Conservation (phyloP, 2,888 invertebrate species). For the Caenorhabditis virilis region DNA sequence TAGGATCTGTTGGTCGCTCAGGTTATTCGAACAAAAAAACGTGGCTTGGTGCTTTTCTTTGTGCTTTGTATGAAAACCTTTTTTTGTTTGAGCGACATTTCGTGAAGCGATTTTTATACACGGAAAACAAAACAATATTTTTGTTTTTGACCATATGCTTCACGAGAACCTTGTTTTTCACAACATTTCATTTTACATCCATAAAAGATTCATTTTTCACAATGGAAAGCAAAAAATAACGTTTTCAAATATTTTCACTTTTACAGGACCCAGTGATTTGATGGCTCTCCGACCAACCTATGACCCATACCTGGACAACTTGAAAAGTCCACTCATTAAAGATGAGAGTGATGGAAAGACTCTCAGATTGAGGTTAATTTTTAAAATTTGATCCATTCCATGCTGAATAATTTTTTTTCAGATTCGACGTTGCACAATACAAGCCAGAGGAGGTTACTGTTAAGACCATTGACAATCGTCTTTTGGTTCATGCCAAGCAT, state of each 20-base stretch:
- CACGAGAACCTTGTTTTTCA: too few species aligned
- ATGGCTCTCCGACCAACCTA: constrained; percentile 66
- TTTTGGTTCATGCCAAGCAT: constrained; percentile 86
- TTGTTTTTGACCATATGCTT: too few species aligned
- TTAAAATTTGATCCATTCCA: constrained; percentile 3
- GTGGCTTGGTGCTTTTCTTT: too few species aligned
- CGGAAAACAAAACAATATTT: too few species aligned
- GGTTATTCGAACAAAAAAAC: too few species aligned
- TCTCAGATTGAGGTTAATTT: constrained; percentile 79
- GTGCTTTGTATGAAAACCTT: too few species aligned
- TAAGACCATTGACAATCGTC: constrained; percentile 95
- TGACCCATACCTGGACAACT: constrained; percentile 68
- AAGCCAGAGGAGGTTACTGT: constrained; percentile 88
- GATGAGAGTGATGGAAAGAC: constrained; percentile 91
- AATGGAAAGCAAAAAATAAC: background rate
- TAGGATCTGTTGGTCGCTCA: too few species aligned
- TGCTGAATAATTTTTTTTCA: constrained; percentile 27
- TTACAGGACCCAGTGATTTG: constrained; percentile 41
- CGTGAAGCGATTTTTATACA: too few species aligned
- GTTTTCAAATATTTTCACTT: background rate
- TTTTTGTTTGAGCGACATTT: too few species aligned
- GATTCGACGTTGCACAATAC: constrained; percentile 94
- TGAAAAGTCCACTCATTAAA: constrained; percentile 84
- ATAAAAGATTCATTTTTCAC: background rate
- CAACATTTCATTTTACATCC: too few species aligned